A percentile compares a stretch with the other conserved stretches of the same genome.
phyloP scores from a whole-genome alignment of 2,113 vertebrate species.

The Hyperopisus bebe region DNA sequence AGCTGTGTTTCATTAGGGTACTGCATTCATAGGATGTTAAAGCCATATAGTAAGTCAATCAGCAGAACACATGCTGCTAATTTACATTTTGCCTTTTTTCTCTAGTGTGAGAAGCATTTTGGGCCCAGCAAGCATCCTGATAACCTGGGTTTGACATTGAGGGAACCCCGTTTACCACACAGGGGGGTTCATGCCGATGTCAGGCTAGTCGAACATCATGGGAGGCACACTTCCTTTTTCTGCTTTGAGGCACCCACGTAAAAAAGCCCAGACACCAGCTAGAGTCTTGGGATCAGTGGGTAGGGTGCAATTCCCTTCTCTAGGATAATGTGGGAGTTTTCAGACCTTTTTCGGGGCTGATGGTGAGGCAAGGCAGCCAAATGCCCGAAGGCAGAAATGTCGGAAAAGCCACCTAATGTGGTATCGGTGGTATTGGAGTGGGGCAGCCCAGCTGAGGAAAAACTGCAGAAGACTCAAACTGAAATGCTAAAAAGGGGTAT shows the following conservation, averaged over 20 bases:
- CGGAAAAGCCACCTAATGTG: background rate
- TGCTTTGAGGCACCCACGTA: background rate
- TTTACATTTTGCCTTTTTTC: background rate
- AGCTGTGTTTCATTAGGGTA: background rate
- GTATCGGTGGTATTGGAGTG: background rate
- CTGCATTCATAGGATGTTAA: background rate
- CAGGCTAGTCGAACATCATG: slow-evolving; percentile 20
- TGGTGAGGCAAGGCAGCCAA: background rate
- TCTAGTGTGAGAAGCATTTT: background rate
- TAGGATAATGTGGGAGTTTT: background rate
- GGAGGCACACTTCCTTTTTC: background rate
- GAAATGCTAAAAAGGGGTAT: background rate
- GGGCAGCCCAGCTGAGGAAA: background rate
- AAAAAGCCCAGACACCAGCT: background rate
- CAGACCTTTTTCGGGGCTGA: background rate
- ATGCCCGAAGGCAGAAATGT: background rate
- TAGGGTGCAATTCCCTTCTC: background rate
- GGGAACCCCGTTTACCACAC: slow-evolving; percentile 12
- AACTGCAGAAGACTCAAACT: background rate
- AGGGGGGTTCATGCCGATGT: slow-evolving; percentile 18
- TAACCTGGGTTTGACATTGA: background rate
- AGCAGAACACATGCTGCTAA: background rate
- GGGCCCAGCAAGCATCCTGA: background rate
- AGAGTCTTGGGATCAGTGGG: background rate
- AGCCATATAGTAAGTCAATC: background rate